Evolutionary conservation across 2,113 vertebrate genomes (phyloP).

Genomic region (Mionectes macconnelli): DNA sequence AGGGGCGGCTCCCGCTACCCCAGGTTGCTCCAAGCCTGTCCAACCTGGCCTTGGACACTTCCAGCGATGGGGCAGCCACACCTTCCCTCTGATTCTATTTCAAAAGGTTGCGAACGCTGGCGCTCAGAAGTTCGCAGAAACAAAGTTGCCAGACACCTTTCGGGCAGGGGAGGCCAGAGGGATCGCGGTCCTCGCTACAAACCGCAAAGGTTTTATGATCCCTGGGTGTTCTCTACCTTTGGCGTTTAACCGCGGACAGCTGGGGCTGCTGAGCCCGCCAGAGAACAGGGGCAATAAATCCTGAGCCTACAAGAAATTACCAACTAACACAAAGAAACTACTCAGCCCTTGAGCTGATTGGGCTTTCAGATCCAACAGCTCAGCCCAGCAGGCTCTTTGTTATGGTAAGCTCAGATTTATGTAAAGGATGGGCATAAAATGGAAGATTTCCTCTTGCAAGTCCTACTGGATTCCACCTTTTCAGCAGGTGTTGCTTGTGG

Average conservation of each 20-base stretch:
- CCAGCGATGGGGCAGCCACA: neutral
- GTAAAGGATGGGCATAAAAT: neutral
- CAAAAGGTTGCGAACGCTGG: fast-evolving
- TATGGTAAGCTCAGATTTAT: neutral
- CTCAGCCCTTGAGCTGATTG: neutral
- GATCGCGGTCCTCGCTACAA: neutral
- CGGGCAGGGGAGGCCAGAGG: neutral
- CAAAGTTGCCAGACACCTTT: neutral
- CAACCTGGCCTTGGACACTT: neutral
- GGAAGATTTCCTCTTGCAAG: slow-evolving; percentile 9
- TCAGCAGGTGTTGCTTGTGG: neutral
- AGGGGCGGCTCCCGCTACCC: fast-evolving
- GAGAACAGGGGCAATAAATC: neutral
- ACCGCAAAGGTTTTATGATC: neutral
- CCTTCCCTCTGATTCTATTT: neutral
- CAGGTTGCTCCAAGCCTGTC: neutral
- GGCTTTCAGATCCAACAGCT: neutral
- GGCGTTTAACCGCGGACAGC: neutral
- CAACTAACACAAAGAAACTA: neutral
- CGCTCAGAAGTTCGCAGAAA: neutral
- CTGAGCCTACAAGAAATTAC: neutral
- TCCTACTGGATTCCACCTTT: neutral
- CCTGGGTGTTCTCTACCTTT: fast-evolving
- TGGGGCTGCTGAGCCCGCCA: neutral
- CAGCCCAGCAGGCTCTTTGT: slow-evolving; percentile 31